Base-by-base conservation (phyloP, 2,888 invertebrate species). In the Tolmerus cingulatus region DNA sequence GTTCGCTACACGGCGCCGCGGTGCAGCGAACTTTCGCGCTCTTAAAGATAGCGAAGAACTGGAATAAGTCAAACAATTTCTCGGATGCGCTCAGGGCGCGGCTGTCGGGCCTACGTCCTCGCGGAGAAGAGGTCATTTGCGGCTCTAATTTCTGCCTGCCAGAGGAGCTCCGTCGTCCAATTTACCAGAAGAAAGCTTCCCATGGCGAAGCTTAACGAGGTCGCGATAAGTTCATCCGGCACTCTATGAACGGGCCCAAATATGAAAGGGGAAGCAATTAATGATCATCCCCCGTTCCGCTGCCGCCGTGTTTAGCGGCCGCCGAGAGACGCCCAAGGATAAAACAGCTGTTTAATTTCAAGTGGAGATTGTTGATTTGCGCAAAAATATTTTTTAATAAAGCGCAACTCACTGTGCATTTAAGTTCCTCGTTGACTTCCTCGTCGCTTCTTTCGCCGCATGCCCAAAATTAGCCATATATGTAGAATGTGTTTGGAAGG, bases 161-260 rank as follows among this genome's bases (percentile, higher is more conserved):
- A 57, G 57, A 19, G 66, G n/a, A 82, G 40, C 82, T 57, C 57
- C 34, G 19, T 8, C 66, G 19, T 82, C 82, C 82, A 82, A 82
- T 82, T 82, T 82, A 66, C 82, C 82, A 57, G 82, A 82, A 23
- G 66, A 82, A 82, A 82, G 37, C 66, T 82, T 66, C 66, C 27
- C 66, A 82, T 66, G 57, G 82, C 27, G 37, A 40, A 82, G 12
- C 66, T 19, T 82, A 82, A 82, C 37, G 82, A 82, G 82, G 82
- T 57, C 82, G 66, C 82, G 82, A 82, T 82, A 82, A 82, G 66
- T 82, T 82, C 82, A 82, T 66, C 66, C 82, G 34, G 57, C 57
- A 12, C 82, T 82, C 51, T 82, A 66, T 66, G 66, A 82, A 57
- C 55, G 46, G 51, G 7, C 55, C n/a, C 12, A 76, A 76, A 23